Conservation (phyloP, 2,113 vertebrate species). For the Picathartes gymnocephalus region DNA sequence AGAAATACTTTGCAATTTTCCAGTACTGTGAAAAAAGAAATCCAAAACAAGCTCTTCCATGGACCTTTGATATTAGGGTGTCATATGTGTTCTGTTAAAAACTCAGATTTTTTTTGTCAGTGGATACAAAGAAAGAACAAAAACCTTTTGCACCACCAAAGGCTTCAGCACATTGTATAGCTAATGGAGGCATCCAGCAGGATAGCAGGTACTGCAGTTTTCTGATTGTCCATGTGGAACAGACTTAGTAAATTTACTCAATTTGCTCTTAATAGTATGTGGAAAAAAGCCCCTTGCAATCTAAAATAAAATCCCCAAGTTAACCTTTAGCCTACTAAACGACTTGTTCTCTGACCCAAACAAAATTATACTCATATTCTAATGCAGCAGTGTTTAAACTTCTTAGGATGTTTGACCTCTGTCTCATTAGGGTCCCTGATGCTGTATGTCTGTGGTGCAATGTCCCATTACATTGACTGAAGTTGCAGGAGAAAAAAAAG, state of each 20-base stretch:
- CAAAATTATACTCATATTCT: background rate
- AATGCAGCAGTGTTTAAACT: background rate
- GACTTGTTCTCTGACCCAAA: conserved; percentile 33
- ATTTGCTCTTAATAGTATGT: background rate
- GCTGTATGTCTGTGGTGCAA: background rate
- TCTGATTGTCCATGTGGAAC: background rate
- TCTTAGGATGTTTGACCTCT: background rate
- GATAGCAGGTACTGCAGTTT: background rate
- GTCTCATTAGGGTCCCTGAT: background rate
- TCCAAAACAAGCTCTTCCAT: background rate
- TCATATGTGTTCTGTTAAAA: background rate
- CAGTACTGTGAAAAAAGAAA: background rate
- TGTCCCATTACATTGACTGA: background rate
- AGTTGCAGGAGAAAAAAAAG: background rate
- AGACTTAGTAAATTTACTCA: background rate
- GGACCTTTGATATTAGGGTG: background rate
- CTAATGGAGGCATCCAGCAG: background rate
- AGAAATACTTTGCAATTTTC: background rate
- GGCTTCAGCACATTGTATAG: background rate
- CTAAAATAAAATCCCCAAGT: background rate
- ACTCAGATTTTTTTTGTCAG: background rate
- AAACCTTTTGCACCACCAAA: background rate
- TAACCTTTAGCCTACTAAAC: background rate
- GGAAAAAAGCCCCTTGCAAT: background rate
- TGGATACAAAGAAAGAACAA: background rate